A percentile compares a stretch with the other conserved stretches of the same genome.
phyloP scores from a whole-genome alignment of 2,113 vertebrate species.

The Hypanus sabinus region DNA sequence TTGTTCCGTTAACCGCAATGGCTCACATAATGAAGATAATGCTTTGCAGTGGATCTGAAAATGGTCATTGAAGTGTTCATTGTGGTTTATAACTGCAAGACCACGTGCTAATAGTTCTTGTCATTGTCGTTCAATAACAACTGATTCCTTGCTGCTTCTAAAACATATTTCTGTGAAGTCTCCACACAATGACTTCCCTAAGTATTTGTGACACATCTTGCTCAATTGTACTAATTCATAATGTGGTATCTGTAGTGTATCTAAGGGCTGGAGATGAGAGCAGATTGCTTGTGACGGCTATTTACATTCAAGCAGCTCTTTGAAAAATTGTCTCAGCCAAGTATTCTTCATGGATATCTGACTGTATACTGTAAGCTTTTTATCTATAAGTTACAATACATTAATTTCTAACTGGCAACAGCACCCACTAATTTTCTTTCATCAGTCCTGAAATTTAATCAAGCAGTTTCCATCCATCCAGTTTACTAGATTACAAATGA shows the following conservation, averaged over 20 bases:
- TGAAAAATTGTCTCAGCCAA: not conserved
- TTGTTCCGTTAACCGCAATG: constrained; percentile 54
- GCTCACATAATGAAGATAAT: constrained; percentile 68
- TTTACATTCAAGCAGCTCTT: not conserved
- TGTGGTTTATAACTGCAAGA: constrained; percentile 31
- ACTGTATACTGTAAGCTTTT: not conserved
- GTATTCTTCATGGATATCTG: constrained; percentile 11
- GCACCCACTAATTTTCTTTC: not conserved
- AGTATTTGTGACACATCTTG: constrained; percentile 35
- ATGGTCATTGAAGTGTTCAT: constrained; percentile 21
- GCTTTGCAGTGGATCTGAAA: constrained; percentile 57
- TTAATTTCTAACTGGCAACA: not conserved
- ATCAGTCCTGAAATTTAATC: not conserved
- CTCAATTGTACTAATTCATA: constrained; percentile 36
- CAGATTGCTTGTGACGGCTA: not conserved
- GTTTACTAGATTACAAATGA: not conserved
- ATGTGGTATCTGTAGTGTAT: not conserved
- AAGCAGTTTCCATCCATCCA: not conserved
- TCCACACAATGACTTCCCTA: not conserved
- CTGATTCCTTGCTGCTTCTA: constrained; percentile 34
- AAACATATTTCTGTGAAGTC: constrained; percentile 5
- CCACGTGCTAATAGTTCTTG: constrained; percentile 29
- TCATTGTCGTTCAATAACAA: constrained; percentile 29
- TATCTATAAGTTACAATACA: not conserved
- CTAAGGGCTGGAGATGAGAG: not conserved